Evolutionary conservation across 37 sponge, comb jelly and placozoan genomes (phyloP).

Genomic region (Theonella swinhoei): DNA sequence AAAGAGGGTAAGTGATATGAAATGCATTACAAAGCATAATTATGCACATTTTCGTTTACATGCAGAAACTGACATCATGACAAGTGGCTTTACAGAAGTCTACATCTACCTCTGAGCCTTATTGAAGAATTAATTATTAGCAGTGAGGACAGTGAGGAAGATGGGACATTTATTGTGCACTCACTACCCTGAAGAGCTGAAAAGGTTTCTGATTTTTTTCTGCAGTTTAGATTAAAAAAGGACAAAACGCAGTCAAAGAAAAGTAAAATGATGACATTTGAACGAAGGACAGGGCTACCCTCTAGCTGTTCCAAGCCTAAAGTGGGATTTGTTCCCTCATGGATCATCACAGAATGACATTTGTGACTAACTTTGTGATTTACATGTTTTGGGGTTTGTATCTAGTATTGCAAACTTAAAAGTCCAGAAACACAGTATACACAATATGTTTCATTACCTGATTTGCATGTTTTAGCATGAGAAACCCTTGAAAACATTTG

Average conservation of each 20-base stretch:
- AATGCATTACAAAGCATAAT: neutral
- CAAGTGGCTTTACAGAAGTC: neutral
- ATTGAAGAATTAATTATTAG: neutral
- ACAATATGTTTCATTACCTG: too few species aligned
- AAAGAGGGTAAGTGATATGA: neutral
- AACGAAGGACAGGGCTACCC: neutral
- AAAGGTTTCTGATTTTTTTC: neutral
- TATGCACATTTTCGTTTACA: neutral
- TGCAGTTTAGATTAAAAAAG: neutral
- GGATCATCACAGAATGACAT: neutral
- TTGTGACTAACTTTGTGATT: neutral
- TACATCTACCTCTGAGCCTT: neutral
- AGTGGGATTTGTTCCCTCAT: neutral
- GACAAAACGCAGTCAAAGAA: neutral
- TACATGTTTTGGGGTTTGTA: neutral
- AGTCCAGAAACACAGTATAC: too few species aligned
- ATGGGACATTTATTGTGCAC: neutral
- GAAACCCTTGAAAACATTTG: neutral
- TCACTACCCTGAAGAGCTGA: conserved; percentile 4
- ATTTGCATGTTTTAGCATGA: too few species aligned
- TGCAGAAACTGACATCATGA: neutral
- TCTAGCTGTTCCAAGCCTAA: neutral
- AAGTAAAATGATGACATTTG: neutral
- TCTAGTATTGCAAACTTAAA: too few species aligned
- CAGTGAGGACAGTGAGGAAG: conserved; percentile 31